phyloP scores from a whole-genome alignment of 2,113 vertebrate species.

The Sus scrofa region DNA sequence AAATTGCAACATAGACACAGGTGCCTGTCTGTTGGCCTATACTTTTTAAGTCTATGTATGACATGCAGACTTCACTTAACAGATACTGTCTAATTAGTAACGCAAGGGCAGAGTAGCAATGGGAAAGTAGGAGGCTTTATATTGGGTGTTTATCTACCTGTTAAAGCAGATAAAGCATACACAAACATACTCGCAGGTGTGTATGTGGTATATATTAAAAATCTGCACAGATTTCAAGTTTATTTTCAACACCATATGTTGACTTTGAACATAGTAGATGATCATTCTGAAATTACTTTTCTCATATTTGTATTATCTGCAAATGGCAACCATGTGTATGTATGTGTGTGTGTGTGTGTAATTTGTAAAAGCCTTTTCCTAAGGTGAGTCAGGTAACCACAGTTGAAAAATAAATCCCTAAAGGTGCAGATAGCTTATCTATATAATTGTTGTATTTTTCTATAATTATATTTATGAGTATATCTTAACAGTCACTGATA shows the following conservation, averaged over 20 bases:
- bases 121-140: not conserved
- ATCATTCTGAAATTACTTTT: conserved; percentile 63
- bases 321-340: conserved; percentile 17
- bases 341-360: not conserved
- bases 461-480: conserved; percentile 62
- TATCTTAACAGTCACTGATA: conserved; percentile 78
- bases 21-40: conserved; percentile 36
- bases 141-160: not conserved
- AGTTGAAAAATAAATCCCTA: conserved; percentile 69
- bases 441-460: conserved; percentile 72
- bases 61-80: not conserved
- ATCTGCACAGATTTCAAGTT: not conserved
- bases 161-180: not conserved
- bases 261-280: conserved; percentile 58
- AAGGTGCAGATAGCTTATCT: conserved; percentile 68
- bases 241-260: conserved; percentile 46
- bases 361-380: conserved; percentile 61
- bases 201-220: not conserved
- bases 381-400: conserved; percentile 64
- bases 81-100: conserved; percentile 14
- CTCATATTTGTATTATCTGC: conserved; percentile 35
- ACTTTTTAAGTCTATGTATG: not conserved
- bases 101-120: not conserved
- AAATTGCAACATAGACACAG: conserved; percentile 20
- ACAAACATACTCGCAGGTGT: conserved; percentile 33